Evolutionary conservation across 2,797 vertebrate species (phyloP), one percentile per base, ranked within the genome.

Genomic region (Rhinoraja longicauda): DNA sequence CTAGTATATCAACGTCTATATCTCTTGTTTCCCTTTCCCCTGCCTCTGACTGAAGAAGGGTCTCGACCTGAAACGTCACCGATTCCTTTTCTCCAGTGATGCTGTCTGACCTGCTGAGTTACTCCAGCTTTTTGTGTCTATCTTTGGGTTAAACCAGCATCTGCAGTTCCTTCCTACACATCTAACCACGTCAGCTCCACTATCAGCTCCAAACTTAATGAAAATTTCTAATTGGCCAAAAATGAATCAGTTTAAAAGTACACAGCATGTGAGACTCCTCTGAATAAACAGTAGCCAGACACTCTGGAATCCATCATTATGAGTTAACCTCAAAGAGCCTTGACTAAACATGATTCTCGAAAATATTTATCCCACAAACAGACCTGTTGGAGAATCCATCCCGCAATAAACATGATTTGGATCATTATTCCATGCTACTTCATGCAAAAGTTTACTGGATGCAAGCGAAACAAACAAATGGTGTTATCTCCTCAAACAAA

Each of bases 241-340:
- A 94, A 77, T 93, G 94, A 94, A 95, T 95, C 94, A 96, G 95
- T 95, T 96, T 94, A 93, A 95, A 96, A 94, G 45, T 93, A 94
- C 70, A 93, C 95, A 95, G 94, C 95, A 95, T 94, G 94, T 93
- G 57, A 94, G 93, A 93, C 94, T 94, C 93, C 95, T 94, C 79
- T 93, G 94, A 94, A 95, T 95, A 95, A 96, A 96, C 94, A 95
- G 94, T 94, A 96, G 95, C 94, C 97, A 97, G 97, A 97, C 97
- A 96, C 95, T 94, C 95, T 93, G 96, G 96, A 97, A 97, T 97
- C 96, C 97, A 94, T 94, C 95, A 96, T 95, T 95, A 93, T 96
- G 97, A 97, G 97, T 97, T 97, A 97, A 98, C 97, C 97, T 98
- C 98, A 94, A 95, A 95, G 93, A 96, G 96, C 94, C 97, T 97